Base-by-base conservation (phyloP, 2,797 vertebrate species). In the Bovichtus diacanthus region DNA sequence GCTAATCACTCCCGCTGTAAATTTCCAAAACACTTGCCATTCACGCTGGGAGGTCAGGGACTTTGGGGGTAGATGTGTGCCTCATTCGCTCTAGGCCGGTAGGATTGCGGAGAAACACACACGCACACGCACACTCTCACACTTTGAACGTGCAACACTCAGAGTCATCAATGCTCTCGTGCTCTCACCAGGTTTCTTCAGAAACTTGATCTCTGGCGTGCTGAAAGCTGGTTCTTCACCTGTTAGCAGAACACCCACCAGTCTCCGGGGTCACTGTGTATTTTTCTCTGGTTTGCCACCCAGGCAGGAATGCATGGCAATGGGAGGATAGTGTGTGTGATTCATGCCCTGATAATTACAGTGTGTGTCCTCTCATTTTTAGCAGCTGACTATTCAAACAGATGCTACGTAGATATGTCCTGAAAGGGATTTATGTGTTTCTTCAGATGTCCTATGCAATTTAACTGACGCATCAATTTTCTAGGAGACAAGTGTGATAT, bases 201-300 rank as follows among this genome's bases (percentile, higher is more conserved):
- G 94, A 89, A 95, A 95, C 88, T 38, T 47, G 88, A 94, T 93
- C 93, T 77, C n/a, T 19, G 66, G 47, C 44, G 72, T 71, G 88
- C 73, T 93, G 91, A 92, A 93, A 93, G 88, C 90, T 64, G 50
- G 71, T 68, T 88, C 73, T 76, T 94, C 92, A 93, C 93, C 91
- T 93, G 91, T 94, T 92, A 88, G 83, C 84, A 70, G 77, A 88
- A 87, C 90, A 86, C 74, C 92, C 88, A 83, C 68, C 38, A 13
- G 61, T 85, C 83, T 81, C 79, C 10, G 44, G 87, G 91, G 88
- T 90, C 92, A 90, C 62, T 69, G 77, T 80, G 81, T 86, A 55
- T 88, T 90, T 92, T 89, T 58, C 81, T 82, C 80, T 75, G 86
- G 70, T 89, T 84, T 90, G 82, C 93, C 93, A 93, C 94, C 92